A percentile compares a stretch with the other conserved stretches of the same genome.
Conservation (phyloP, 2,888 invertebrate species). For the Tricholauxania praeusta region DNA sequence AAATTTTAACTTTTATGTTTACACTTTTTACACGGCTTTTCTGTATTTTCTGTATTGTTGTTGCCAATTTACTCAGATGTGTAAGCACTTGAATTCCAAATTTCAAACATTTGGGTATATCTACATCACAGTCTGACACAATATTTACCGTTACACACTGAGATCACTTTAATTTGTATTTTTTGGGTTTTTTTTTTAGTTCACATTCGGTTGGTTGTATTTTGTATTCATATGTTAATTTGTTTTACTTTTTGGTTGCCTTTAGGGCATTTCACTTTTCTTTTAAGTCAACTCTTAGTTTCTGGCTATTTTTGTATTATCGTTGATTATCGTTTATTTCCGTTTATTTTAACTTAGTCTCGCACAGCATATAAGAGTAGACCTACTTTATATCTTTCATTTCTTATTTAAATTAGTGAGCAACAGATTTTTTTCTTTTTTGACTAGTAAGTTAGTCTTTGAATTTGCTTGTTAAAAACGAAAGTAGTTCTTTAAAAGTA, state of each 20-base stretch:
- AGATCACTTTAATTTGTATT: slow-evolving; percentile 15
- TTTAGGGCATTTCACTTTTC: slow-evolving; percentile 34
- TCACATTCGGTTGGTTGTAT: slow-evolving; percentile 25
- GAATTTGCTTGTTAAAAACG: too few species aligned
- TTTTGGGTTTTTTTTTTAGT: slow-evolving; percentile 19
- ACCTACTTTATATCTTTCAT: too few species aligned
- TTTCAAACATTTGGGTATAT: not conserved
- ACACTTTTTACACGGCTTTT: slow-evolving; percentile 27
- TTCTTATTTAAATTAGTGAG: too few species aligned
- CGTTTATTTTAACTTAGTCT: slow-evolving; percentile 1
- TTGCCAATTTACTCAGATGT: slow-evolving; percentile 36
- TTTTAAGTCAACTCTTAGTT: slow-evolving; percentile 12
- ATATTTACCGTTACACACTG: slow-evolving; percentile 7
- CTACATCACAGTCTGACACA: not conserved
- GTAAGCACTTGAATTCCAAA: not conserved
- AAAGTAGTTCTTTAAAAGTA: too few species aligned
- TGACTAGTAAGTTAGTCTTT: too few species aligned
- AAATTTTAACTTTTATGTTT: slow-evolving; percentile 7
- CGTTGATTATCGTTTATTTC: slow-evolving; percentile 27
- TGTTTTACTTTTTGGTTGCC: not conserved
- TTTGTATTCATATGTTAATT: slow-evolving; percentile 15
- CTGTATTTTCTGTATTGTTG: slow-evolving; percentile 20
- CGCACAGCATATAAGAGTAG: not conserved
- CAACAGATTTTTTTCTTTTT: too few species aligned
- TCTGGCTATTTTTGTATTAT: slow-evolving; percentile 4